Evolutionary conservation across 2,113 vertebrate species (phyloP).

Genomic region (Siniperca chuatsi): DNA sequence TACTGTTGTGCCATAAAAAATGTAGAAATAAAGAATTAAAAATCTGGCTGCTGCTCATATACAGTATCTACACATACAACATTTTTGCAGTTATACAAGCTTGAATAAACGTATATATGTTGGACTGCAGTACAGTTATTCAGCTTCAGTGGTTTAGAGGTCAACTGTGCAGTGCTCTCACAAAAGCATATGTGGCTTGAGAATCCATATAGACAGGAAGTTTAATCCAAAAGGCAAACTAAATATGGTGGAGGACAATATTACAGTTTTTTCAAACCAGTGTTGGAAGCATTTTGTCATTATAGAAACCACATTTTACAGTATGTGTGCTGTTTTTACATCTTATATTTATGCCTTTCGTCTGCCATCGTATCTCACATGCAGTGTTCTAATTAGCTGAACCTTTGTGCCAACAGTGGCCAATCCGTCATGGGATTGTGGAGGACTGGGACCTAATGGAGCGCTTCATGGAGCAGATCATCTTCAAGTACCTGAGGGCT

Average conservation of each 20-base stretch:
- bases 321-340: not conserved
- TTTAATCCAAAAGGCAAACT: not conserved
- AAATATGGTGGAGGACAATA: not conserved
- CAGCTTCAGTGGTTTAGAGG: not conserved
- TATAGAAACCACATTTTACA: not conserved
- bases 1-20: not conserved
- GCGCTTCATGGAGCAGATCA: slow-evolving; percentile 99
- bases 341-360: not conserved
- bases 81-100: not conserved
- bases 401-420: slow-evolving; percentile 87
- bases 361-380: not conserved
- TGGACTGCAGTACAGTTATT: not conserved
- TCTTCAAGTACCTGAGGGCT: slow-evolving; percentile 98
- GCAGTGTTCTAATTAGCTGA: not conserved
- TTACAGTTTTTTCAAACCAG: not conserved
- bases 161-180: not conserved
- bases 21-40: not conserved
- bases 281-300: not conserved
- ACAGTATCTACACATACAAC: not conserved
- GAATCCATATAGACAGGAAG: not conserved
- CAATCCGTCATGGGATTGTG: slow-evolving; percentile 98
- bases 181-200: not conserved
- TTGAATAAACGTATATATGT: not conserved
- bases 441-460: slow-evolving; percentile 99
- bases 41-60: not conserved